Base-by-base conservation (phyloP, 2,797 vertebrate species). In the Thalassophryne amazonica region DNA sequence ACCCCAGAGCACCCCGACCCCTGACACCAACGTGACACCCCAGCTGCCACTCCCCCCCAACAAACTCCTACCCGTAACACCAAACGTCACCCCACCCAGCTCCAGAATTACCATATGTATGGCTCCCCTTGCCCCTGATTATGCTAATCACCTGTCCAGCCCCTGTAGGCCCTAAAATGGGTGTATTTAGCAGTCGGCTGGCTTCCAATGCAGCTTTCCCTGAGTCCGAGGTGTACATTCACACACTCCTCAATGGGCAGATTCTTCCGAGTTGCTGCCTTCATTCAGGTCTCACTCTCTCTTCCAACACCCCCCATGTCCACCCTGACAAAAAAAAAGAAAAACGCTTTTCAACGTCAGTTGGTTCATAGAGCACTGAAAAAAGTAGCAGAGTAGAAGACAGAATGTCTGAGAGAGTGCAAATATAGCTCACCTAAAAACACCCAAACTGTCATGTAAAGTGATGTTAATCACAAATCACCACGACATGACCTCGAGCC, bases 71-170 rank as follows among this genome's bases (percentile, higher is more conserved):
- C 64, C 70, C 61, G 48, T 53, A 77, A 33, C 70, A 69, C 63
- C 65, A 43, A 61, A 51, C 56, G 37, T 47, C 58, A 34, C 47
- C 46, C 51, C 60, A 63, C 54, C 53, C 48, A 56, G 49, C 71
- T 43, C 37, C 58, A 51, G 69, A 85, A 99, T 99, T 99, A 95
- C 92, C 96, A 99, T 99, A 97, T 98, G 94, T 97, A 99, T 98
- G 91, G 95, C 84, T 89, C 84, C 91, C 88, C 94, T 85, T 47
- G 58, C 74, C 91, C 92, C 93, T 95, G 96, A 97, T 98, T 98
- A 98, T 99, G 97, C 94, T 98, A 98, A 99, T 99, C 94, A 97
- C 94, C 95, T 97, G 94, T 97, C 95, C 94, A 88, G 93, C 93
- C 92, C 92, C 90, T 74, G 92, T 90, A 89, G 92, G 87, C 87